Conservation (phyloP, 2,797 vertebrate genomes). For the Bradypodion pumilum region DNA sequence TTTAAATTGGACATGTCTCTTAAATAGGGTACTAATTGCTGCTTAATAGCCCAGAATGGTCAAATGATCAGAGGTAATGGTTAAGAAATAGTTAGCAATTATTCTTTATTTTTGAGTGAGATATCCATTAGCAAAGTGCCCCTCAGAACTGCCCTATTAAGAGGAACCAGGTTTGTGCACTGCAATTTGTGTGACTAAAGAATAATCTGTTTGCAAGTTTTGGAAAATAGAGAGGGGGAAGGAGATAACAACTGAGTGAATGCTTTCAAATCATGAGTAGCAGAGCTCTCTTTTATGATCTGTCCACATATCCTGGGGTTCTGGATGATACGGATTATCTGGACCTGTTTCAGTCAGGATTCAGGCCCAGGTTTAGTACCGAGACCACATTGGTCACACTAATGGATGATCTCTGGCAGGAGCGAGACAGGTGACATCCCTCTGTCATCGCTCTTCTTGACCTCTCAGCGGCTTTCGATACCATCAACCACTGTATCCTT, state of each 20-base stretch:
- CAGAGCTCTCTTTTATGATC: neutral
- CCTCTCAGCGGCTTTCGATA: too few species aligned
- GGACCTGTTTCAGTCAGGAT: too few species aligned
- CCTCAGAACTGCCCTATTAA: neutral
- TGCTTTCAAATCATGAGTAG: neutral
- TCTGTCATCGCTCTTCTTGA: too few species aligned
- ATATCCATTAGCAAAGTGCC: neutral
- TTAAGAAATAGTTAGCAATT: neutral
- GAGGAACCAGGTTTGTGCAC: neutral
- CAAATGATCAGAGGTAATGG: neutral
- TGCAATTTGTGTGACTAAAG: neutral
- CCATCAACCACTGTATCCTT: too few species aligned
- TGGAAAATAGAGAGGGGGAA: neutral
- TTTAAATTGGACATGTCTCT: neutral
- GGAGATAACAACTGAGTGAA: neutral
- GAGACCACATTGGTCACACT: too few species aligned
- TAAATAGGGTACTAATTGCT: neutral
- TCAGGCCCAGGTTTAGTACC: too few species aligned
- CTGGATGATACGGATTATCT: too few species aligned
- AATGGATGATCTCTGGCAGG: too few species aligned
- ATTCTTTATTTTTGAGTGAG: neutral
- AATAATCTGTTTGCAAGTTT: neutral
- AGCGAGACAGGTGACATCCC: too few species aligned
- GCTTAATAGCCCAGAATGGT: neutral
- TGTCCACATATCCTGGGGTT: too few species aligned